phyloP scores from a whole-genome alignment of 2,797 vertebrate species.

The Phyllotis vaccarum region DNA sequence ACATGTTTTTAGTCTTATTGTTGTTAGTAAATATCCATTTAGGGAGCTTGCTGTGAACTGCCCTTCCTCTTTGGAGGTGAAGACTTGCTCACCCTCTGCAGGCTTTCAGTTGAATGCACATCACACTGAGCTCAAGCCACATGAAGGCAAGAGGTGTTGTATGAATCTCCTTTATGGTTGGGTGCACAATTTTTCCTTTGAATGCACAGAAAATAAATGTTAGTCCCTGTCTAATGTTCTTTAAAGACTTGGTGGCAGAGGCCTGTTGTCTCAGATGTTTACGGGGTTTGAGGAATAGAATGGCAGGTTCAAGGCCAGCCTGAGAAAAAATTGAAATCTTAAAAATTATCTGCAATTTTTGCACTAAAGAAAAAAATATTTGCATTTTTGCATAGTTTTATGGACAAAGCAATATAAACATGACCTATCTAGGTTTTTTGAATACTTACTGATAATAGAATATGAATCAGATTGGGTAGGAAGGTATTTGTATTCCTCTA shows the following conservation, averaged over 20 bases:
- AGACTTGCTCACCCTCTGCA: not conserved
- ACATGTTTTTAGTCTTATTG: not conserved
- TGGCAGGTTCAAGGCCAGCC: not conserved
- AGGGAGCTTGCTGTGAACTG: not conserved
- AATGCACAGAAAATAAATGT: not conserved
- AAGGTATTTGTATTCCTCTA: not conserved
- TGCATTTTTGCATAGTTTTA: conserved; percentile 21
- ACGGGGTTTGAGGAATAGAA: not conserved
- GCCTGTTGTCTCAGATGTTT: not conserved
- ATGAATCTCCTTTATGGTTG: not conserved
- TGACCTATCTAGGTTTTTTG: not conserved
- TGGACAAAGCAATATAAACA: not conserved
- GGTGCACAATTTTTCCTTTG: not conserved
- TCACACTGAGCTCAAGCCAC: not conserved
- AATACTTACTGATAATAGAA: not conserved
- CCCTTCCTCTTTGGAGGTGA: not conserved
- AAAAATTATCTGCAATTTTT: not conserved
- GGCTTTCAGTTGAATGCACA: not conserved
- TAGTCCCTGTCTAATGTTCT: not conserved
- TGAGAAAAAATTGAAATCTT: not conserved
- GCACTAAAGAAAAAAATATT: too few species aligned
- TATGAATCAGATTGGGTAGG: not conserved
- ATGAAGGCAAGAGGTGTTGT: not conserved
- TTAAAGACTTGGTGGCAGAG: not conserved
- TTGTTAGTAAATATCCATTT: not conserved